phyloP scores from a whole-genome alignment of 2,888 invertebrate species.

The Molorchus minor region DNA sequence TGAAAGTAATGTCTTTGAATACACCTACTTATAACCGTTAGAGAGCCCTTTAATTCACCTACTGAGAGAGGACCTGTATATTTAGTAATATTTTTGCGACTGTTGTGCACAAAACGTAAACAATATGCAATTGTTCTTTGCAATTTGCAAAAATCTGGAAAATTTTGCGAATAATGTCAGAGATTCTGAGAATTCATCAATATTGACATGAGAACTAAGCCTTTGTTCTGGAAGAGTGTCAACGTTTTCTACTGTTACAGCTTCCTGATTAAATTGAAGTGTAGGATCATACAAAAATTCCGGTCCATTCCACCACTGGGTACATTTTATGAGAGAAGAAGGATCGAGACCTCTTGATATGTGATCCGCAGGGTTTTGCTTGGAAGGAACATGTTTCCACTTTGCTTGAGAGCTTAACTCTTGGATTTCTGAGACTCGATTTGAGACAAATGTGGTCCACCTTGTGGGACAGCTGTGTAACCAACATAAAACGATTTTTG shows the following conservation, averaged over 20 bases:
- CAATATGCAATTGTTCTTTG: background rate
- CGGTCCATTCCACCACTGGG: background rate
- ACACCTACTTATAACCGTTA: background rate
- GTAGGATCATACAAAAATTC: background rate
- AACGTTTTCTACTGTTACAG: background rate
- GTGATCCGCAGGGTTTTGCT: slow-evolving; percentile 17
- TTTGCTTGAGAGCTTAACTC: slow-evolving; percentile 6
- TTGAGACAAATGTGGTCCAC: slow-evolving; percentile 31
- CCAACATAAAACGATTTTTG: slow-evolving; percentile 29
- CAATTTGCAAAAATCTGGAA: background rate
- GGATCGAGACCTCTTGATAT: slow-evolving; percentile 2
- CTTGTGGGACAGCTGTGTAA: slow-evolving; percentile 11
- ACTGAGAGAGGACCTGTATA: background rate
- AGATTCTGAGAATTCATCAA: background rate
- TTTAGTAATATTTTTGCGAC: background rate
- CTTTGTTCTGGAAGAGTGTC: background rate
- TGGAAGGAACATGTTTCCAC: slow-evolving; percentile 25
- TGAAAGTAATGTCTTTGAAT: background rate
- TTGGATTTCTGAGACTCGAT: slow-evolving; percentile 34
- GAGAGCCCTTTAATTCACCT: background rate
- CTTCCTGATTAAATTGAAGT: background rate
- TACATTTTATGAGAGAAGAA: background rate
- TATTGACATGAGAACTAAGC: background rate
- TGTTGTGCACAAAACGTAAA: background rate
- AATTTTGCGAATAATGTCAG: background rate